phyloP scores from a whole-genome alignment of 2,113 vertebrate genomes.

The Herpetotheres cachinnans region DNA sequence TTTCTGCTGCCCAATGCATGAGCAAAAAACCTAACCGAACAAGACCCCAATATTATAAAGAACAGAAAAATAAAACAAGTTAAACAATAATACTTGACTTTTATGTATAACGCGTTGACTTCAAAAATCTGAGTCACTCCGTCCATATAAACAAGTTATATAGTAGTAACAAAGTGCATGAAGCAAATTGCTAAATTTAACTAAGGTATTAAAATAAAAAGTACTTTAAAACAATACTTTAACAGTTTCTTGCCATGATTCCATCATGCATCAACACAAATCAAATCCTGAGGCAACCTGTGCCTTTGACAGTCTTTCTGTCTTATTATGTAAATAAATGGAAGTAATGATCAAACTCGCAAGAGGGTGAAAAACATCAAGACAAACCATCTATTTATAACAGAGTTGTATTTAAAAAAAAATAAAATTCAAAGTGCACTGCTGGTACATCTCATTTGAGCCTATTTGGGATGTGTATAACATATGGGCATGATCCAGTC shows the following conservation, averaged over 20 bases:
- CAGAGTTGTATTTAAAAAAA: constrained; percentile 65
- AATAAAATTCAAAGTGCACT: constrained; percentile 77
- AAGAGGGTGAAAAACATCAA: constrained; percentile 63
- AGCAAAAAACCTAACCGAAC: not conserved
- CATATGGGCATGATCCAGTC: not conserved
- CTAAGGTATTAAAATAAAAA: constrained; percentile 68
- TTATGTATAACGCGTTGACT: constrained; percentile 20
- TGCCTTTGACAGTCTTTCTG: constrained; percentile 79
- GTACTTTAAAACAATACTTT: constrained; percentile 80
- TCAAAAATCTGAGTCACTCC: constrained; percentile 58
- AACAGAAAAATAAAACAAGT: constrained; percentile 1
- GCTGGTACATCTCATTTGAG: constrained; percentile 43
- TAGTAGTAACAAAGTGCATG: constrained; percentile 62
- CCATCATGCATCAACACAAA: constrained; percentile 80
- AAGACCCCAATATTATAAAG: not conserved
- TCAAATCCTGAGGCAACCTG: constrained; percentile 86
- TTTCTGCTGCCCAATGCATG: constrained; percentile 7
- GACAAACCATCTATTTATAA: constrained; percentile 61
- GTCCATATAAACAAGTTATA: constrained; percentile 39
- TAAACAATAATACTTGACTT: constrained; percentile 17
- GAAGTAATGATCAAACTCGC: constrained; percentile 44
- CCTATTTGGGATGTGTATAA: not conserved
- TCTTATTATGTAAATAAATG: constrained; percentile 68
- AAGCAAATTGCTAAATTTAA: constrained; percentile 59
- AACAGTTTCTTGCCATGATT: constrained; percentile 76